Conservation (phyloP, 1,140 invertebrate genomes). For the Drepana arcuata region DNA sequence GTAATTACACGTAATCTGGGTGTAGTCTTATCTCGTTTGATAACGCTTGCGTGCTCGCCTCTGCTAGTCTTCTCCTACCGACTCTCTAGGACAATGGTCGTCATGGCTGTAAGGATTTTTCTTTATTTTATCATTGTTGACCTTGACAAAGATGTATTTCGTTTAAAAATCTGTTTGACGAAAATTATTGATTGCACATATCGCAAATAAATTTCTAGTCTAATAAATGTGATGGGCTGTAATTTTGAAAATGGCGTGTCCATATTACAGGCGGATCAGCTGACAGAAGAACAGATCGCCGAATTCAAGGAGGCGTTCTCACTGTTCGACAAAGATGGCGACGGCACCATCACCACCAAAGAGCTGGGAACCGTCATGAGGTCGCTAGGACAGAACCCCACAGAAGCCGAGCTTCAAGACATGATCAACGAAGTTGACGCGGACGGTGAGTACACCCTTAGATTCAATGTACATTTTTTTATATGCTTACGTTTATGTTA, state of each 20-base stretch:
- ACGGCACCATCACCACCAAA: constrained; percentile 99
- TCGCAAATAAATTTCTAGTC: too few relatives aligned
- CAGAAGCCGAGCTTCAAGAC: constrained; percentile 98
- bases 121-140: too few relatives aligned
- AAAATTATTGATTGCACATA: too few relatives aligned
- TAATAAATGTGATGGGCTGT: too few relatives aligned
- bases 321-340: constrained; percentile 99
- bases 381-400: constrained; percentile 98
- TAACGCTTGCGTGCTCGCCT: constrained; percentile 12
- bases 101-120: constrained; percentile 44
- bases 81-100: constrained; percentile 39
- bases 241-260: too few relatives aligned
- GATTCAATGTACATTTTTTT: too few relatives aligned
- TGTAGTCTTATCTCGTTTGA: constrained; percentile 40
- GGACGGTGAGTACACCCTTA: constrained; percentile 84
- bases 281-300: constrained; percentile 98
- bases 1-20: constrained; percentile 39
- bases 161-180: too few relatives aligned
- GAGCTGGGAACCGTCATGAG: constrained; percentile 99
- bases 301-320: constrained; percentile 99
- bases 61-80: constrained; percentile 16
- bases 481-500: too few relatives aligned
- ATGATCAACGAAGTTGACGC: constrained; percentile 99
- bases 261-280: constrained; percentile 92
- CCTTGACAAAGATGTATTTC: too few relatives aligned